Percentiles rank a stretch among this genome's conserved stretches.
Conservation (phyloP, 2,797 vertebrate species). For the Anolis apletophallus region DNA sequence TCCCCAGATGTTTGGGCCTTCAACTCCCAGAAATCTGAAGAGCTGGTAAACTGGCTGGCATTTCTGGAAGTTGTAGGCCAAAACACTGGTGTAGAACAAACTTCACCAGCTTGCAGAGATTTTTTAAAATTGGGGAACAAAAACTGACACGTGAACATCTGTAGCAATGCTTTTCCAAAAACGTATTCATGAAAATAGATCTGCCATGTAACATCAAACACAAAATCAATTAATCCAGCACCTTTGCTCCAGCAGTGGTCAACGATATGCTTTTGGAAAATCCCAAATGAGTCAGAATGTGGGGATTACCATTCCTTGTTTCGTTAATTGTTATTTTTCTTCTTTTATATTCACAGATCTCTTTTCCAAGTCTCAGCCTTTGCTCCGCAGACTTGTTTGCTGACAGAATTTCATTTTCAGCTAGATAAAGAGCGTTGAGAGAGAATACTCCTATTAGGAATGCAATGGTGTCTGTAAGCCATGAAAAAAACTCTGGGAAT, state of each 20-base stretch:
- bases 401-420: not conserved
- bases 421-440: not conserved
- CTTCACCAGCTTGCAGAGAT: not conserved
- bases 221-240: not conserved
- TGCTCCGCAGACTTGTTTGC: not conserved
- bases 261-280: not conserved
- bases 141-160: not conserved
- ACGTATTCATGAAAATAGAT: not conserved
- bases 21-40: too few species aligned
- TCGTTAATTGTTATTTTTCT: not conserved
- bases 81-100: not conserved
- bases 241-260: not conserved
- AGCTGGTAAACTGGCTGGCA: too few species aligned
- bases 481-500: not conserved
- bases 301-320: too few species aligned
- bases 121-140: not conserved
- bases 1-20: too few species aligned
- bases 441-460: not conserved
- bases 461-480: not conserved
- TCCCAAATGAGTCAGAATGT: not conserved
- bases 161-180: not conserved
- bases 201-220: not conserved
- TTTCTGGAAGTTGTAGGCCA: too few species aligned
- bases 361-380: not conserved
- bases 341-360: constrained; percentile 15